Evolutionary conservation across 2,113 vertebrate species (phyloP).

Genomic region (Anguilla japonica): DNA sequence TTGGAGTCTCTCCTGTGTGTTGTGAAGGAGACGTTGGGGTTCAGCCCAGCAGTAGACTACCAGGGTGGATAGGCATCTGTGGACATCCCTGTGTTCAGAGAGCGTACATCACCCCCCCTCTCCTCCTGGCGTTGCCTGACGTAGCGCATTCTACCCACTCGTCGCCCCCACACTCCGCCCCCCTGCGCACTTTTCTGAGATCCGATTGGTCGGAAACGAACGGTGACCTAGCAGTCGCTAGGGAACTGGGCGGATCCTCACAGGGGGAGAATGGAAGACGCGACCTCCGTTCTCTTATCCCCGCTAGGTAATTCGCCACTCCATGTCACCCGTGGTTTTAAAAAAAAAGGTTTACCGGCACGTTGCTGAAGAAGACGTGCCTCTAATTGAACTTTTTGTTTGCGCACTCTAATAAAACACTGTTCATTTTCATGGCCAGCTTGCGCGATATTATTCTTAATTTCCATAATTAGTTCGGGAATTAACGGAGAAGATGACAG

Average conservation of each 20-base stretch:
- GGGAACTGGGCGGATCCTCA: too few species aligned
- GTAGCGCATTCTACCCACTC: neutral
- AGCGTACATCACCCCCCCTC: neutral
- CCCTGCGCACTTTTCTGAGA: neutral
- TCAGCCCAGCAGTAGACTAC: neutral
- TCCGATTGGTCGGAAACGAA: neutral
- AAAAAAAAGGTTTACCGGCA: neutral
- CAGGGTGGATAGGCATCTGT: neutral
- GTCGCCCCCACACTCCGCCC: neutral
- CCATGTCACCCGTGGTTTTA: neutral
- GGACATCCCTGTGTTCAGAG: slow-evolving; percentile 7
- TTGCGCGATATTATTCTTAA: neutral
- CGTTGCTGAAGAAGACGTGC: neutral
- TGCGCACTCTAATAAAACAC: neutral
- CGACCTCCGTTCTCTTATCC: too few species aligned
- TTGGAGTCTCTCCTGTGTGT: neutral
- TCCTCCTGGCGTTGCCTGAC: neutral
- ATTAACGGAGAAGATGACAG: neutral
- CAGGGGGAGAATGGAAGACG: too few species aligned
- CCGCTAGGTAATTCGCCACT: neutral
- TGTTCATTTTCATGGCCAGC: slow-evolving; percentile 13
- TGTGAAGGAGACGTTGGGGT: neutral
- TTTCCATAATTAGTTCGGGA: slow-evolving; percentile 19
- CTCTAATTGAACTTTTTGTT: slow-evolving; percentile 17
- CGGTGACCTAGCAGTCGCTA: too few species aligned